phyloP scores from a whole-genome alignment of 23 tunicate species.

The Halocynthia aurantium region DNA sequence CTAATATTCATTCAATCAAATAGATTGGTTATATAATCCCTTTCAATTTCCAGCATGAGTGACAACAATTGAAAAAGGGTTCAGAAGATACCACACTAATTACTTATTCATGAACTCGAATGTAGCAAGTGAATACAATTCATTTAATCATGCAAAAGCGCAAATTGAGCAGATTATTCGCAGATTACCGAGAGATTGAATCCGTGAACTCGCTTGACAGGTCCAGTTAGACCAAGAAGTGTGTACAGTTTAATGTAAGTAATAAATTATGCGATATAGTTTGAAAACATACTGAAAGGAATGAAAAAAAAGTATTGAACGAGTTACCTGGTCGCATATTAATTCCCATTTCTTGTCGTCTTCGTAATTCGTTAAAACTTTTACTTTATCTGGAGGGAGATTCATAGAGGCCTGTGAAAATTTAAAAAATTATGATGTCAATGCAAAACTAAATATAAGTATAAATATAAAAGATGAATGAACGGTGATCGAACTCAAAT shows the following conservation, averaged over 20 bases:
- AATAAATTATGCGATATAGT: background rate
- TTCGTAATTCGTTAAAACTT: conserved; percentile 74
- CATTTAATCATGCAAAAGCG: no score
- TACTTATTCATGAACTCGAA: no score
- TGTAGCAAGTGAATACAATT: no score
- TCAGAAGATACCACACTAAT: no score
- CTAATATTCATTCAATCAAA: no score
- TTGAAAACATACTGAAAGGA: background rate
- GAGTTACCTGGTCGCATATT: conserved; percentile 90
- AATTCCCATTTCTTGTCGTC: conserved; percentile 93
- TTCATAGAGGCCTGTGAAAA: conserved; percentile 79
- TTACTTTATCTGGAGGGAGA: conserved; percentile 83
- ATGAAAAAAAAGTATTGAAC: background rate
- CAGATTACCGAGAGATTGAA: no score
- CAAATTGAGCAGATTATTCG: no score
- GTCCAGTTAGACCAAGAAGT: no score
- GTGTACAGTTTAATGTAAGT: background rate
- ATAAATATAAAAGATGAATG: background rate
- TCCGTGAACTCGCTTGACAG: no score
- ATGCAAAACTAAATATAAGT: background rate
- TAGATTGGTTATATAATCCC: no score
- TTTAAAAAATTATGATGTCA: background rate
- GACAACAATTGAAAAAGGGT: no score
- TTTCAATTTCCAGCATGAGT: no score
- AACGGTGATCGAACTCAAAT: background rate